phyloP scores from a whole-genome alignment of 2,888 invertebrate species.

The Tribolium freemani region DNA sequence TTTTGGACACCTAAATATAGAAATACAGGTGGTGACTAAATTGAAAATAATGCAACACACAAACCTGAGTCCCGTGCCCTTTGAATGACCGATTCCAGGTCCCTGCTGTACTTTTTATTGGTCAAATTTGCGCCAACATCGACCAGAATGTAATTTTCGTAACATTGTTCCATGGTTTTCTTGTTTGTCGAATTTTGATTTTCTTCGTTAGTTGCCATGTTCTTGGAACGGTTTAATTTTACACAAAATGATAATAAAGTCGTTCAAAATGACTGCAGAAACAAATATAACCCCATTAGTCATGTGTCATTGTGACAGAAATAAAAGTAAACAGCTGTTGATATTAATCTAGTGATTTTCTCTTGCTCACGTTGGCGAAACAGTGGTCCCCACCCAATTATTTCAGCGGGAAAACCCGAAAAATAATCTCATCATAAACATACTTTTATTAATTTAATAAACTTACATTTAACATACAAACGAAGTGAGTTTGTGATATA shows the following conservation, averaged over 20 bases:
- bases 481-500: conserved; percentile 46
- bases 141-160: conserved; percentile 92
- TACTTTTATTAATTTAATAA: conserved; percentile 37
- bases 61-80: conserved; percentile 93
- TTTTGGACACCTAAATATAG: conserved; percentile 84
- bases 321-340: conserved; percentile 43
- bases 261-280: conserved; percentile 36
- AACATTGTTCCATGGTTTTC: conserved; percentile 80
- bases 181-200: conserved; percentile 29
- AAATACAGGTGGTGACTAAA: neutral
- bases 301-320: conserved; percentile 46
- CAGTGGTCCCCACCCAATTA: neutral
- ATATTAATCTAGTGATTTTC: conserved; percentile 1
- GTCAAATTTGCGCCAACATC: conserved; percentile 95
- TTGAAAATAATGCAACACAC: conserved; percentile 23
- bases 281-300: conserved; percentile 49
- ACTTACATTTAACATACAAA: conserved; percentile 45
- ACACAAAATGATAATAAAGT: conserved; percentile 30
- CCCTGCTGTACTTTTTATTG: conserved; percentile 92
- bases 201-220: conserved; percentile 42
- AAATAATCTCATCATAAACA: neutral
- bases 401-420: neutral
- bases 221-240: neutral
- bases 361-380: neutral
- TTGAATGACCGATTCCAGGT: conserved; percentile 91